Percentiles rank a stretch among this genome's conserved stretches.
These are phyloP conservation scores for Melanotaenia parkinsoni DNA, from an alignment of 2,797 vertebrate genomes.

Conservation along the genomic window DNA sequence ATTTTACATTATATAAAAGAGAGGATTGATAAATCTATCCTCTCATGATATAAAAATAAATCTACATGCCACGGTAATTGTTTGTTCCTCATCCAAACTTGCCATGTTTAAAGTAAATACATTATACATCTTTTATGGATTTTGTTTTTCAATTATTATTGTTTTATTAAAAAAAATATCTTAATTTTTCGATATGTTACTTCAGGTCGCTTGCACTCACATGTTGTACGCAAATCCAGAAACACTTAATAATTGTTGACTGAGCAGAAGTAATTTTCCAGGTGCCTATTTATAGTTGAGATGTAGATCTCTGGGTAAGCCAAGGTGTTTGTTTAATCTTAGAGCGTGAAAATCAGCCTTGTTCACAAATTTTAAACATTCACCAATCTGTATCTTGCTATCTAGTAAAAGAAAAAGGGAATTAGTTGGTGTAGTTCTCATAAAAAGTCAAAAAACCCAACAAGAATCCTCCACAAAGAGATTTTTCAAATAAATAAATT, in stretches of 20 bases:
- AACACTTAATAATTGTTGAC: conserved; percentile 57
- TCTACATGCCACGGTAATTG: background rate
- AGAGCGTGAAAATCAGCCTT: conserved; percentile 47
- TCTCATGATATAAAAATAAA: background rate
- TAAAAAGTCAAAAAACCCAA: background rate
- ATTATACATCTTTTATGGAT: conserved; percentile 1
- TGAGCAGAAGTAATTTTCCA: conserved; percentile 60
- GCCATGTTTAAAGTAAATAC: background rate
- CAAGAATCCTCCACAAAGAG: too few relatives aligned
- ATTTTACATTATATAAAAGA: conserved; percentile 8
- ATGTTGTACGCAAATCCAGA: conserved; percentile 9
- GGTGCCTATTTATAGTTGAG: conserved; percentile 69
- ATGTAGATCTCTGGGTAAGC: conserved; percentile 59
- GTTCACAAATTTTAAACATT: conserved; percentile 60
- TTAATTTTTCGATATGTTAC: background rate
- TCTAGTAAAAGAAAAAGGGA: background rate
- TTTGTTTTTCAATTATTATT: background rate
- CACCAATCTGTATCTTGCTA: conserved; percentile 10
- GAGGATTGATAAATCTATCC: background rate
- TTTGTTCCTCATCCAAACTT: background rate
- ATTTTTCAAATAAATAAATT: background rate
- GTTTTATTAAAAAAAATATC: background rate
- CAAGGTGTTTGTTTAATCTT: conserved; percentile 72
- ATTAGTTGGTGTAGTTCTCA: background rate
- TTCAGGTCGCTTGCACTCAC: background rate